Conservation (phyloP, 2,888 invertebrate species). For the Octonoba sinensis region DNA sequence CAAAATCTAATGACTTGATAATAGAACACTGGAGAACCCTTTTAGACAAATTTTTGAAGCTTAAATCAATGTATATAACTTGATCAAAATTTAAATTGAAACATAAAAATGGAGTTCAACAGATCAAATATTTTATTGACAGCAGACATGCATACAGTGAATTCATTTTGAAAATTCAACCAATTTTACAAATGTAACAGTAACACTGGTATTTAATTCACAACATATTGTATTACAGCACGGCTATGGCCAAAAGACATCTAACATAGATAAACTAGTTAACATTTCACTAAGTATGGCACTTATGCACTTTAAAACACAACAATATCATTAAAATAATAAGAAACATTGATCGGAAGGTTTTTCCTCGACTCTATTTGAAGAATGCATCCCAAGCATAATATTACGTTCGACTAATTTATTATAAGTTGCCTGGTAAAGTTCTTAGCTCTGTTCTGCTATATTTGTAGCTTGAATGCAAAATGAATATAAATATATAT, state of each 20-base stretch:
- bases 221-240: slow-evolving; percentile 59
- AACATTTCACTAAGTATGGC: slow-evolving; percentile 58
- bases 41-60: too few relatives aligned
- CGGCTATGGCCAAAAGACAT: slow-evolving; percentile 59
- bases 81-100: neutral
- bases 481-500: too few relatives aligned
- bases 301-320: slow-evolving; percentile 39
- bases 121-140: slow-evolving; percentile 63
- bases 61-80: too few relatives aligned
- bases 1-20: too few relatives aligned
- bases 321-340: slow-evolving; percentile 19
- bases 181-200: slow-evolving; percentile 58
- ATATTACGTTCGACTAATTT: too few relatives aligned
- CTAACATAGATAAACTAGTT: slow-evolving; percentile 62
- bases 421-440: too few relatives aligned
- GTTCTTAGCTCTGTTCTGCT: too few relatives aligned
- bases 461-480: too few relatives aligned
- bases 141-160: slow-evolving; percentile 58
- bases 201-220: slow-evolving; percentile 46
- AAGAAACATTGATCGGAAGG: too few relatives aligned
- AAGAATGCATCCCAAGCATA: too few relatives aligned
- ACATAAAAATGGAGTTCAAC: slow-evolving; percentile 26
- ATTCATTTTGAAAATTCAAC: slow-evolving; percentile 51
- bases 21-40: too few relatives aligned
- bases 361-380: too few relatives aligned